Base-by-base conservation (phyloP, 2,797 vertebrate species). In the Loriculus beryllinus region DNA sequence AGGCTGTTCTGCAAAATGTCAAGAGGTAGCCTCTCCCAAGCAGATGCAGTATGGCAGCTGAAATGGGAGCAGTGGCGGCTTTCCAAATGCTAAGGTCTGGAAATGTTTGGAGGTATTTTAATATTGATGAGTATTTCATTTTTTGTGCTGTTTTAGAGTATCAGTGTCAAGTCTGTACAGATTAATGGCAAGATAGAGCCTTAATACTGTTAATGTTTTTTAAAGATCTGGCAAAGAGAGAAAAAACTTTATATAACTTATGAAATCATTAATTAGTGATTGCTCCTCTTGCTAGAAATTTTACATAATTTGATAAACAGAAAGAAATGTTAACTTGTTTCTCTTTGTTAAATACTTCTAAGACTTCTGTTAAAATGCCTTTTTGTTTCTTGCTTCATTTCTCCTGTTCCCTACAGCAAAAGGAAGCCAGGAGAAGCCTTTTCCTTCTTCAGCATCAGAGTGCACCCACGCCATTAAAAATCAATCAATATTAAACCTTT, bases 401-500 rank as follows among this genome's bases (percentile, higher is more conserved):
- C 83, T 71, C 25, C 25, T 45, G 45, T 63, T 92, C 69, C 35
- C 57, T 75, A 68, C 9, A 63, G 37, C 28, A 93, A 75, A 87
- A 88, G 26, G 68, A 80, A 74, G 71, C 70, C 81, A 91, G 39
- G 57, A 86, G 20, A 68, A 65, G 45, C 86, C 51, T 88, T 88
- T 83, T 94, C 59, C 85, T 72, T 91, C 67, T 91, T 93, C 26
- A 80, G 51, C 49, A 92, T 18, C 21, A 92, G 54, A 88, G 21
- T 90, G 82, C 69, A 62, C 67, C 48, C 92, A 79, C 1, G 0
- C 72, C 74, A 91, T 90, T 86, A 91, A 91, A 94, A 91, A 76
- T 47, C n/a, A 54, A 84, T 76, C 86, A 84, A 88, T 83, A 95
- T 45, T 28, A 93, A 90, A 87, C 64, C 63, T 84, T 96, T 88